Conservation (phyloP, 2,888 invertebrate genomes). For the Drosophila kambysellisi region DNA sequence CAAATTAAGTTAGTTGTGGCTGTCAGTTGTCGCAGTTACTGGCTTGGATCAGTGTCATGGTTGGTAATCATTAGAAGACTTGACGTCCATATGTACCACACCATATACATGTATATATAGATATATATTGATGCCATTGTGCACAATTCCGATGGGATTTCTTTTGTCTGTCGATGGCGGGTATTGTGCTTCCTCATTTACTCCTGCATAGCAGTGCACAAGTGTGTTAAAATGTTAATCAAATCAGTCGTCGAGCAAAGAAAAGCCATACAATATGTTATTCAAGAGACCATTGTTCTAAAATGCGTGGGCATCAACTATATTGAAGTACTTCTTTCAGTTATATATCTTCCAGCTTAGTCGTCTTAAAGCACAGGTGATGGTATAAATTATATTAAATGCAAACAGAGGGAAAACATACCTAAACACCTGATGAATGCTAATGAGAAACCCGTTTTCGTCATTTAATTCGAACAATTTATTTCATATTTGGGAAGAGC, state of each 20-base stretch:
- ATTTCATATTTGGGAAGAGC: slow-evolving; percentile 38
- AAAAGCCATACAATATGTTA: slow-evolving; percentile 20
- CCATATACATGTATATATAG: slow-evolving; percentile 15
- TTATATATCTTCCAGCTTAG: background rate
- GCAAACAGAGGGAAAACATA: background rate
- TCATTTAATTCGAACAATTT: background rate
- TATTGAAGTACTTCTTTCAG: background rate
- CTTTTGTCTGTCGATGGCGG: slow-evolving; percentile 43
- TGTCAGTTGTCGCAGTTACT: background rate
- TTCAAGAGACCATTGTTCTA: slow-evolving; percentile 24
- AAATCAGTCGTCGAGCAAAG: slow-evolving; percentile 42
- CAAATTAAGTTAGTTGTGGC: slow-evolving; percentile 28
- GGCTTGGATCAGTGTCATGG: slow-evolving; percentile 19
- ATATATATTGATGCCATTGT: slow-evolving; percentile 44
- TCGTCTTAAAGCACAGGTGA: background rate
- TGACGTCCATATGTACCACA: slow-evolving; percentile 22
- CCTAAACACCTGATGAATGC: slow-evolving; percentile 26
- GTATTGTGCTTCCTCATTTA: slow-evolving; percentile 16
- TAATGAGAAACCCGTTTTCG: slow-evolving; percentile 37
- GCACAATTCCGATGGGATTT: slow-evolving; percentile 33
- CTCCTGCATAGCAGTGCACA: slow-evolving; percentile 24
- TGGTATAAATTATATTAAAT: background rate
- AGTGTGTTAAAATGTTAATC: slow-evolving; percentile 61
- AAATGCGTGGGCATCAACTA: background rate
- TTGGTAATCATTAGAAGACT: slow-evolving; percentile 45